A percentile compares a stretch with the other conserved stretches of the same genome.
These are phyloP conservation scores for Adelges cooleyi DNA, from an alignment of 1,140 invertebrate genomes.

Conservation along the genomic window DNA sequence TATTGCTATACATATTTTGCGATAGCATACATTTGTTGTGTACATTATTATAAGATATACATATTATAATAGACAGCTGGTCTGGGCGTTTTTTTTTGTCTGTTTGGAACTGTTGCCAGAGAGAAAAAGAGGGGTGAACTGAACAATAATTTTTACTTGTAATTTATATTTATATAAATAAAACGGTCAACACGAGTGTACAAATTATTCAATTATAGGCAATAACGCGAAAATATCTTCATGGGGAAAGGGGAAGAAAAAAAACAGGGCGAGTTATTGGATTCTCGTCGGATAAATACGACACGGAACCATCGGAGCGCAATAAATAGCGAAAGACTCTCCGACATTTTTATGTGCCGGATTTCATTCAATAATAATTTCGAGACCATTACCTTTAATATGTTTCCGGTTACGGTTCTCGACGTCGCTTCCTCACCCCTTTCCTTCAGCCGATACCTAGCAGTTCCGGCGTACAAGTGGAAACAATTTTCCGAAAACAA, in stretches of 20 bases:
- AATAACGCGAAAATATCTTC: not conserved
- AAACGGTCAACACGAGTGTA: constrained; percentile 1
- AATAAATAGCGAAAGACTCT: constrained; percentile 27
- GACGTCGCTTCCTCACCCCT: not conserved
- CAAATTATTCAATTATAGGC: constrained; percentile 17
- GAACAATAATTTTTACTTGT: too few species aligned
- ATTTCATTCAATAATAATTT: constrained; percentile 29
- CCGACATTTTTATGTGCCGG: constrained; percentile 28
- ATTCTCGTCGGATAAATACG: constrained; percentile 19
- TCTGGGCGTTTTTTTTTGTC: not conserved
- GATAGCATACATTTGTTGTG: not conserved
- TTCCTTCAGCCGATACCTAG: too few species aligned
- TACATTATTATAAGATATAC: not conserved
- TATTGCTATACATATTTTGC: not conserved
- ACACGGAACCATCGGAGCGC: constrained; percentile 8
- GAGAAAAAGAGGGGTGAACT: too few species aligned
- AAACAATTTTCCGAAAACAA: too few species aligned
- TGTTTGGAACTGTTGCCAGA: not conserved
- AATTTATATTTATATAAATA: constrained; percentile 12
- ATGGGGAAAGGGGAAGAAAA: not conserved
- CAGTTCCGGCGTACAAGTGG: too few species aligned
- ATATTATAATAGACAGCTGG: too few species aligned
- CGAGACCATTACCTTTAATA: constrained; percentile 29
- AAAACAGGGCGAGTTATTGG: constrained; percentile 6
- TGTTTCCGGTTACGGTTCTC: constrained; percentile 28